Percentiles rank a stretch among this genome's conserved stretches.
Conservation (phyloP, 2,888 invertebrate species). For the Dynastes hyllus region DNA sequence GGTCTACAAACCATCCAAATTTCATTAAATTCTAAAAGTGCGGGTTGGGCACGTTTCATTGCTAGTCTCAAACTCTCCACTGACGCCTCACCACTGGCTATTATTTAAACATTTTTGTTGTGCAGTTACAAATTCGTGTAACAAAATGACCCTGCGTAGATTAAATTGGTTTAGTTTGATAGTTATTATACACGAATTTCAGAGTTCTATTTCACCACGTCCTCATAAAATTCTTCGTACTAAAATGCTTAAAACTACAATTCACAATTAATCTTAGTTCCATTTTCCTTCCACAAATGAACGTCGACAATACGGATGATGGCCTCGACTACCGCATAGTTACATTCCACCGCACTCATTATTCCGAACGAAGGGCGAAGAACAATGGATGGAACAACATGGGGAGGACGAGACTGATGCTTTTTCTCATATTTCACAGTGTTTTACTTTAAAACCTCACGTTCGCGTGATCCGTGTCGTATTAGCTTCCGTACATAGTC, state of each 20-base stretch:
- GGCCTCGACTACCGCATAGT: neutral
- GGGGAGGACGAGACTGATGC: neutral
- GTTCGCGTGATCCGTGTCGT: neutral
- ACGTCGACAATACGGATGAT: neutral
- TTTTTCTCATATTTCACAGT: conserved; percentile 24
- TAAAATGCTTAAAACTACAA: neutral
- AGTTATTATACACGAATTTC: too few species aligned
- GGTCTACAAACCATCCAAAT: too few species aligned
- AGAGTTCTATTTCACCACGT: too few species aligned
- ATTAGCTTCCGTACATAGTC: neutral
- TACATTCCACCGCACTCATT: neutral
- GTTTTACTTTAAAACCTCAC: conserved; percentile 31
- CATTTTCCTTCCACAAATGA: neutral
- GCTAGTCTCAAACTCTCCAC: too few species aligned
- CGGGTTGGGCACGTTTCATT: too few species aligned
- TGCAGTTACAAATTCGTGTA: too few species aligned
- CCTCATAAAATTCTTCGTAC: too few species aligned
- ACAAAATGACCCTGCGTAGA: too few species aligned
- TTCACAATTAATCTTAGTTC: neutral
- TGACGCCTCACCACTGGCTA: too few species aligned
- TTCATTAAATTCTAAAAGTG: too few species aligned
- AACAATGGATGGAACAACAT: neutral
- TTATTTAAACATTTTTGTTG: too few species aligned
- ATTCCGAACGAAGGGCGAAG: neutral
- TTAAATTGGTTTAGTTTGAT: too few species aligned